Evolutionary conservation across 35 echinoderm and acorn worm species (phyloP).

Genomic region (Apostichopus japonicus): DNA sequence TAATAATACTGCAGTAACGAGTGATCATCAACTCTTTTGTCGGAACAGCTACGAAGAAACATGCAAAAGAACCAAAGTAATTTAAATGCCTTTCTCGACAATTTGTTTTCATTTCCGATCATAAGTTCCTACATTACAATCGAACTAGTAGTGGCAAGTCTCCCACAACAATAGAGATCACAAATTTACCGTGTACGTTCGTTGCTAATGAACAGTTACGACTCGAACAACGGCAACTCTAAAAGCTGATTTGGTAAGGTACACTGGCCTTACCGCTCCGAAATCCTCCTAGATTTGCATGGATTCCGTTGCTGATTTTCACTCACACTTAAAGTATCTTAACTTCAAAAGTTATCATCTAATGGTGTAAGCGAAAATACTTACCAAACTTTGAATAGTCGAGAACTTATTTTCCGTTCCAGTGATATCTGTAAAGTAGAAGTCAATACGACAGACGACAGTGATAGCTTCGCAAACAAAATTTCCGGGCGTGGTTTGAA

Average conservation of each 20-base stretch:
- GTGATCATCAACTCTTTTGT: no score
- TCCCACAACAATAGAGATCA: no score
- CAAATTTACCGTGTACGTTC: neutral
- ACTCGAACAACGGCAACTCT: neutral
- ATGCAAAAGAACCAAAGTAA: no score
- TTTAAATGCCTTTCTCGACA: no score
- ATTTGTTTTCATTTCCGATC: no score
- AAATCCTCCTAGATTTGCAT: neutral
- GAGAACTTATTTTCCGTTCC: neutral
- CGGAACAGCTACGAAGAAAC: no score
- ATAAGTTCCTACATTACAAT: neutral
- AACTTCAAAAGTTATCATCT: no score
- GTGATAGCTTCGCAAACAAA: constrained; percentile 32
- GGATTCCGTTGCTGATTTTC: neutral
- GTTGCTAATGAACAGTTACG: neutral
- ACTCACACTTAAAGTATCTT: no score
- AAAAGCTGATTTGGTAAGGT: neutral
- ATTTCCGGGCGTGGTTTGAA: constrained; percentile 51
- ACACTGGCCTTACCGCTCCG: neutral
- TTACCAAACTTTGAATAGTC: neutral
- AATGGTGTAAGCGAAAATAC: neutral
- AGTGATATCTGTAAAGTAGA: neutral
- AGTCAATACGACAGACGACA: constrained; percentile 5
- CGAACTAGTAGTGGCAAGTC: no score
- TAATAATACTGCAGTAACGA: no score